Percentiles rank a stretch among this genome's conserved stretches.
Evolutionary conservation across 2,113 vertebrate genomes (phyloP).

Genomic region (Ictalurus furcatus): DNA sequence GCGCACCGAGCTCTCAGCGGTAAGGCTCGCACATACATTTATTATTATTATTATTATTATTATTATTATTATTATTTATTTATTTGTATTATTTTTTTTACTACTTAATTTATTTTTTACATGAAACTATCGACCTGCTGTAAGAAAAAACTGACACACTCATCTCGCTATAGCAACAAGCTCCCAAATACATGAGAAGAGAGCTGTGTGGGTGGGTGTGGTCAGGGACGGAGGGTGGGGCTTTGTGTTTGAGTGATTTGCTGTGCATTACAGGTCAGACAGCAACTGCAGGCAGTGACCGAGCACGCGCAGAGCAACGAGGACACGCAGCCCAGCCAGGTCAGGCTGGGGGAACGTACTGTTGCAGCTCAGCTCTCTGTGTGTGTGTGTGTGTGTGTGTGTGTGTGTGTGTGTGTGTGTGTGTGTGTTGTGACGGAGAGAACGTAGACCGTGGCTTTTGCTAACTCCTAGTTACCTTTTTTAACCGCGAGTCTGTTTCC

Average conservation of each 20-base stretch:
- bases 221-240: background rate
- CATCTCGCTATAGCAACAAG: background rate
- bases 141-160: background rate
- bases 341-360: slow-evolving; percentile 56
- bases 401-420: slow-evolving; percentile 13
- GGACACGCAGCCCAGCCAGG: slow-evolving; percentile 55
- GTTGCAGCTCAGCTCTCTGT: slow-evolving; percentile 13
- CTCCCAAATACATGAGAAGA: background rate
- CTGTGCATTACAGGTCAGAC: slow-evolving; percentile 74
- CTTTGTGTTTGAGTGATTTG: slow-evolving; percentile 38
- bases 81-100: no score
- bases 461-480: background rate
- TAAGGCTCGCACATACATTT: slow-evolving; percentile 51
- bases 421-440: background rate
- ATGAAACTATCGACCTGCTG: background rate
- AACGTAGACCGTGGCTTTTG: background rate
- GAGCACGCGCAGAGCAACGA: slow-evolving; percentile 68
- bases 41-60: no score
- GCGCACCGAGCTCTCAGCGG: slow-evolving; percentile 77
- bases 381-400: background rate
- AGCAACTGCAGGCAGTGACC: slow-evolving; percentile 75
- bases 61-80: no score
- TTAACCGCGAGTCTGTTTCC: background rate
- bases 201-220: background rate
- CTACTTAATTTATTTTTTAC: no score